Conservation (phyloP, 2,113 vertebrate species). For the Gobiocypris rarus region DNA sequence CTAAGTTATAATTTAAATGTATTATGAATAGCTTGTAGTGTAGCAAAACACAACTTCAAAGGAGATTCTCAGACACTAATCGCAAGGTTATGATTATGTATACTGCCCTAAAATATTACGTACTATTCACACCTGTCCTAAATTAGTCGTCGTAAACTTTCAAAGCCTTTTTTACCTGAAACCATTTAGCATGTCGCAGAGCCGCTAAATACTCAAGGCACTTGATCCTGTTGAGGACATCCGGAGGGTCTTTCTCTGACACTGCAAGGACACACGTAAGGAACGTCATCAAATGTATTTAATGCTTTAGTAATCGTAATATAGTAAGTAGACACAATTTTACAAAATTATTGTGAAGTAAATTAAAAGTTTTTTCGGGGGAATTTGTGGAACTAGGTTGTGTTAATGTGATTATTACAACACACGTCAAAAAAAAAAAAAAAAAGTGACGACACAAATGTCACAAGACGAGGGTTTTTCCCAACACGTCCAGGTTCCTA, state of each 20-base stretch:
- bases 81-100: not conserved
- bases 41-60: not conserved
- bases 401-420: not conserved
- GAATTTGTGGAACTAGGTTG: not conserved
- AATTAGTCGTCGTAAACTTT: not conserved
- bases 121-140: not conserved
- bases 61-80: not conserved
- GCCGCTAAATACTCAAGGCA: conserved; percentile 82
- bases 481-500: conserved; percentile 59
- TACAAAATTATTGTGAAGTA: not conserved
- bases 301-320: not conserved
- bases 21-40: not conserved
- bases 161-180: conserved; percentile 76
- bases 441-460: conserved; percentile 2
- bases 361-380: not conserved
- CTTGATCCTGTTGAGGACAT: conserved; percentile 75
- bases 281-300: conserved; percentile 43
- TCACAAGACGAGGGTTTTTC: conserved; percentile 58
- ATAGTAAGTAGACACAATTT: not conserved
- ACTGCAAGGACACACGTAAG: conserved; percentile 31
- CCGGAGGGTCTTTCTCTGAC: conserved; percentile 67
- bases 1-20: not conserved
- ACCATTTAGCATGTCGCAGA: conserved; percentile 86
- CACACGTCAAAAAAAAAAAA: not conserved
- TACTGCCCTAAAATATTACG: not conserved